Evolutionary conservation across 2,888 invertebrate species (phyloP), one percentile per base, ranked within the genome.

Genomic region (Folsomia candida): DNA sequence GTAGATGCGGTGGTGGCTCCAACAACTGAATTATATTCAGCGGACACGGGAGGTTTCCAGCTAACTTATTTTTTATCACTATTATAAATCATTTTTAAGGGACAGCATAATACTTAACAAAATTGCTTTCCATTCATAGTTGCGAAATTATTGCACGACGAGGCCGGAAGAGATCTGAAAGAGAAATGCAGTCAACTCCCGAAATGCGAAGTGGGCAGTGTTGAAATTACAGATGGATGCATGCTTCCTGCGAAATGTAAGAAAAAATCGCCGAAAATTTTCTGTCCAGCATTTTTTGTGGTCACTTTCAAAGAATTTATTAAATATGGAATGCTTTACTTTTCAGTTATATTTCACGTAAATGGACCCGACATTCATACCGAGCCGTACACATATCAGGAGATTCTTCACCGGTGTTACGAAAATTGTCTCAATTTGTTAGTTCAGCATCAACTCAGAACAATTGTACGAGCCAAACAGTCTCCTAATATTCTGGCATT

Each of bases 1-100:
- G 75, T 75, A 58, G 76, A 76, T 66, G 73, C 73, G 51, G 68
- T 76, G 68, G 76, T 76, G 57, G 72, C 73, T 29, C 72, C 74
- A n/a, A 73, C 75, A 1, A 73, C 71, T 25, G 57, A 64, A 25
- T 57, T 71, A 57, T 76, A 73, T 67, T 51, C 57, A 27, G 74
- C 74, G 6, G 47, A 2, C 9, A 66, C 51, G 27, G 76, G 76
- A 72, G 74, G 76, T 74, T 54, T 14, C 18, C 6, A 54, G 54
- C 22, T 54, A 54, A 6, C n/a, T 20, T 22, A 54, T 54, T 20
- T 47, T 47, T 54, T 54, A 20, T 54, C 6, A 54, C 22, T 54
- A n/a, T n/a, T n/a, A n/a, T n/a, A n/a, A n/a, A n/a, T n/a, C n/a
- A n/a, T n/a, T n/a, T n/a, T n/a, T n/a, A n/a, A n/a, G n/a, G n/a